Evolutionary conservation across 2,888 invertebrate genomes (phyloP).

Genomic region (Lydus trimaculatus): DNA sequence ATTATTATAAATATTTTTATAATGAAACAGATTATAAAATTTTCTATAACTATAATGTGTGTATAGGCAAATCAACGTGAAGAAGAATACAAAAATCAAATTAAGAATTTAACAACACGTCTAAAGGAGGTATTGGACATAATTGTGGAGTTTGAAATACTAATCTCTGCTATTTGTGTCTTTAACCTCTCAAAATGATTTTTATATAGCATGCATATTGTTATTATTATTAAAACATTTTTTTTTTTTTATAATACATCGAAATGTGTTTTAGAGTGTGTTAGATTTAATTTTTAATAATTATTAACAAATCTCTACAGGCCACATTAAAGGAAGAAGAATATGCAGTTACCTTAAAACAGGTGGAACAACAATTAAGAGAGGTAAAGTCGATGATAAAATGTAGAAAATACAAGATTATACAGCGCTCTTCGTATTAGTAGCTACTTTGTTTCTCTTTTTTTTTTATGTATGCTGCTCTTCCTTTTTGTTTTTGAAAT

Average conservation of each 20-base stretch:
- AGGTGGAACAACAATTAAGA: slow-evolving; percentile 87
- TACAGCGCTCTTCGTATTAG: too few species aligned
- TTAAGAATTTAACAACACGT: slow-evolving; percentile 97
- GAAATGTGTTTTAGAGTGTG: slow-evolving; percentile 33
- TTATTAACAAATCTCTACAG: slow-evolving; percentile 65
- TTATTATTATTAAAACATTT: slow-evolving; percentile 22
- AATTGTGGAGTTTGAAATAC: slow-evolving; percentile 25
- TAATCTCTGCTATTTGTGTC: slow-evolving; percentile 22
- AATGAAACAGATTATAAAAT: not conserved
- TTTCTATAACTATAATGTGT: slow-evolving; percentile 24
- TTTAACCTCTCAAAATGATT: slow-evolving; percentile 18
- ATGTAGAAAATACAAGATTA: not conserved
- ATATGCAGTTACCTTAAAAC: slow-evolving; percentile 89
- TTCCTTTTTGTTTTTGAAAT: too few species aligned
- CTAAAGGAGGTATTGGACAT: slow-evolving; percentile 92
- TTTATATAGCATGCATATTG: slow-evolving; percentile 20
- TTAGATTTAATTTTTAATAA: slow-evolving; percentile 52
- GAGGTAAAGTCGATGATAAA: slow-evolving; percentile 73
- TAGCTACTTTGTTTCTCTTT: not conserved
- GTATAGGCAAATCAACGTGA: slow-evolving; percentile 99
- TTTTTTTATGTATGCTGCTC: too few species aligned
- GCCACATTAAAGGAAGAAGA: slow-evolving; percentile 96
- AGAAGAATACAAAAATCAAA: slow-evolving; percentile 99
- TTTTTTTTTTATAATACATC: too few species aligned
- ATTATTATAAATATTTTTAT: slow-evolving; percentile 10